Base-by-base conservation (phyloP, 1,140 invertebrate genomes). In the Cryptotermes secundus region DNA sequence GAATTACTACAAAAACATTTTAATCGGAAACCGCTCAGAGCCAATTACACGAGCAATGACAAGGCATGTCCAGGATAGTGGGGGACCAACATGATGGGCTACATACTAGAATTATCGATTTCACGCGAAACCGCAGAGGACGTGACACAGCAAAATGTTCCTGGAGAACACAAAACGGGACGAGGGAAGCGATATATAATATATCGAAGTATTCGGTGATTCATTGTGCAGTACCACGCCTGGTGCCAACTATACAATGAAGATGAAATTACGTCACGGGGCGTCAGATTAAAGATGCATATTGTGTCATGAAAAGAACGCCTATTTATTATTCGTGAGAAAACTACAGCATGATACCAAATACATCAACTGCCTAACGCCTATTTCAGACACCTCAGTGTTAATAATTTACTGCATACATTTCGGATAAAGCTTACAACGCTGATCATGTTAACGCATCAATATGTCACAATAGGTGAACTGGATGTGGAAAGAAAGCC, bases 101-200 rank as follows among this genome's bases (percentile, higher is more conserved):
- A 72, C 31, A 72, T 72, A 72, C 59, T 26, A 72, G 59, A 72
- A 72, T 72, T 72, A 72, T 72, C 59, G 59, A 72, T 72, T 72
- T 72, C 59, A 72, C 59, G 59, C 59, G 59, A n/a, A 26, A 72
- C 59, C 59, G 31, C 59, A 72, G 59, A 72, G 26, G 59, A n/a
- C 59, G 59, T 72, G 59, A 72, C 59, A 72, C 26, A 72, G 59
- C 59, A 72, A 31, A 72, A 72, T 72, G 59, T 72, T 72, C 31
- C n/a, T 72, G 59, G 7, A 9, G 59, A 72, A 72, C n/a, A 72
- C 26, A n/a, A 72, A 72, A 72, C n/a, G n/a, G 59, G 31, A 6
- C n/a, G 59, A 72, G 59, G 31, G 59, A 72, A 6, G 59, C 10
- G 59, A 72, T 72, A 72, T 38, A 38, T n/a, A 72, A 42, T 12